Conservation (phyloP, 2,888 invertebrate species). For the Rhopalosiphum nymphaeae region DNA sequence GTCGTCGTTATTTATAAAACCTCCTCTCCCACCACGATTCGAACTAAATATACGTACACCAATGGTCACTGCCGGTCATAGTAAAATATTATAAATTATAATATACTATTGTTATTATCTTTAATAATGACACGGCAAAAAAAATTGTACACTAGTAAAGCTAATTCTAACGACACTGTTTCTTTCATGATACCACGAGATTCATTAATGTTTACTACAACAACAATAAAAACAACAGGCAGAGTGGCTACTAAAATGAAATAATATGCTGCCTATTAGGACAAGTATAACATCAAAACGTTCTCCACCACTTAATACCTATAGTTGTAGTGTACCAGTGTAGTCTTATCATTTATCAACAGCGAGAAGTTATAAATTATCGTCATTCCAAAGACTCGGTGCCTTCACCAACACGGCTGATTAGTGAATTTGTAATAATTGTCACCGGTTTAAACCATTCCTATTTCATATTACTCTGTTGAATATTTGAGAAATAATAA, state of each 20-base stretch:
- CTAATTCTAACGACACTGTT: neutral
- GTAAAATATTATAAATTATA: neutral
- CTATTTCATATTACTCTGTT: neutral
- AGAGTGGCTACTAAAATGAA: neutral
- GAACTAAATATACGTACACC: neutral
- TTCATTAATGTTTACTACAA: neutral
- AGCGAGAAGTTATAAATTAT: neutral
- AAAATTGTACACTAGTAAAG: neutral
- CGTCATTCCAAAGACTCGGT: neutral
- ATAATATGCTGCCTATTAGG: too few species aligned
- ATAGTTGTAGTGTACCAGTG: neutral
- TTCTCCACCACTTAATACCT: neutral
- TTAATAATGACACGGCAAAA: neutral
- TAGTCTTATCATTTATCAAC: neutral
- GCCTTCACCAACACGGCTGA: neutral
- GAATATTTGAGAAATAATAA: neutral
- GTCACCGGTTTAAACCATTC: neutral
- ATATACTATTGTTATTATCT: neutral
- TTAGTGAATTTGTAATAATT: too few species aligned
- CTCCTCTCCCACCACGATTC: neutral
- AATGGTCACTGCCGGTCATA: neutral
- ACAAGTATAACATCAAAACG: neutral
- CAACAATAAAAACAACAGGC: neutral
- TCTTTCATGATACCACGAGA: neutral
- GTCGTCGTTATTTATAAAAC: slow-evolving; percentile 62